These are phyloP conservation scores for Cheumatopsyche charites DNA, from an alignment of 1,140 invertebrate species.

Conservation along the genomic window DNA sequence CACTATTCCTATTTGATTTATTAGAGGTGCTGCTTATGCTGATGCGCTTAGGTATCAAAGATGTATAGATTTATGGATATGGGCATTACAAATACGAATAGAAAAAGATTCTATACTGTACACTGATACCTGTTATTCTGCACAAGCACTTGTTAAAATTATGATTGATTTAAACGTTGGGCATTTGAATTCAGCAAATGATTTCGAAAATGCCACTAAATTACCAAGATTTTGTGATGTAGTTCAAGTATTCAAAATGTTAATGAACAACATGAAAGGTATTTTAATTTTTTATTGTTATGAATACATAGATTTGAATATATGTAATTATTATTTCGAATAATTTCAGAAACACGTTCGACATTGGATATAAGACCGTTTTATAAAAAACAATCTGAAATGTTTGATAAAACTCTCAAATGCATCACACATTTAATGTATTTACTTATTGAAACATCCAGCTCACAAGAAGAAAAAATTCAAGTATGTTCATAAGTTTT, in stretches of 20 bases:
- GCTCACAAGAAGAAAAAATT: slow-evolving; percentile 56
- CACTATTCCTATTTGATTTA: slow-evolving; percentile 46
- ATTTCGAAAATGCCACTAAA: slow-evolving; percentile 59
- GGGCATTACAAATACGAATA: slow-evolving; percentile 79
- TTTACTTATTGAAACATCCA: slow-evolving; percentile 70
- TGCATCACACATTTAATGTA: slow-evolving; percentile 83
- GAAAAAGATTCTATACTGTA: slow-evolving; percentile 75
- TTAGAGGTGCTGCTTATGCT: slow-evolving; percentile 83
- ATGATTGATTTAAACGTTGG: slow-evolving; percentile 80
- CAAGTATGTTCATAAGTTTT: slow-evolving; percentile 45
- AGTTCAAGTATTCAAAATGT: slow-evolving; percentile 70
- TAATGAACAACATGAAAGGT: slow-evolving; percentile 65
- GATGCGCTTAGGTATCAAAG: slow-evolving; percentile 83
- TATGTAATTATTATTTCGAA: background rate
- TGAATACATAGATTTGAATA: no score
- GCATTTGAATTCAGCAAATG: slow-evolving; percentile 55
- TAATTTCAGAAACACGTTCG: slow-evolving; percentile 62
- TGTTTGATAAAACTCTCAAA: slow-evolving; percentile 80
- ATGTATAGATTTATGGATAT: slow-evolving; percentile 84
- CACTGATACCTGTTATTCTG: slow-evolving; percentile 75
- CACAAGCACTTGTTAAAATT: slow-evolving; percentile 77
- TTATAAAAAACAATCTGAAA: slow-evolving; percentile 79
- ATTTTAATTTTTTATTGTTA: slow-evolving; percentile 9
- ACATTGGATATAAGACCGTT: slow-evolving; percentile 73
- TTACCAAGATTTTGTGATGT: slow-evolving; percentile 75